phyloP scores from a whole-genome alignment of 2,113 vertebrate genomes.

The Sinocyclocheilus maitianheensis region DNA sequence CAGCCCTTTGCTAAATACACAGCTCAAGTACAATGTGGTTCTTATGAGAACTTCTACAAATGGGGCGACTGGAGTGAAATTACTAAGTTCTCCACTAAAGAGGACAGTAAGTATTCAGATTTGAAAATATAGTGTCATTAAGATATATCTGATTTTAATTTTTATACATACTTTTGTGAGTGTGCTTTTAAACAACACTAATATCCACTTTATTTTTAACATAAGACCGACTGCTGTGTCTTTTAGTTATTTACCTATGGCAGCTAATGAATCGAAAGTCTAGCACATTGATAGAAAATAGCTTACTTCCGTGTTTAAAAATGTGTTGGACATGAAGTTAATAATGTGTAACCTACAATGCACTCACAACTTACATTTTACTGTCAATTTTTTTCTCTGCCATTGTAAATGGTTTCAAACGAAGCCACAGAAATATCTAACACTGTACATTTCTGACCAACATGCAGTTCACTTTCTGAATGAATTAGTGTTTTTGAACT shows the following conservation, averaged over 20 bases:
- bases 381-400: neutral
- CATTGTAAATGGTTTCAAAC: neutral
- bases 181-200: neutral
- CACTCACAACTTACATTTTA: neutral
- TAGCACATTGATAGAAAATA: no score
- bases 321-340: neutral
- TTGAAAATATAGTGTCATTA: neutral
- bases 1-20: slow-evolving; percentile 31
- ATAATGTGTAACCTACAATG: neutral
- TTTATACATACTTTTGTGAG: neutral
- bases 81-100: slow-evolving; percentile 54
- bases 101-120: slow-evolving; percentile 63
- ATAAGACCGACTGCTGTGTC: neutral
- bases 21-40: slow-evolving; percentile 61
- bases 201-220: neutral
- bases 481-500: neutral
- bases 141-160: neutral
- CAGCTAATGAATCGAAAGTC: no score
- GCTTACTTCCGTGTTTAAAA: no score
- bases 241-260: no score
- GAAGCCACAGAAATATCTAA: neutral
- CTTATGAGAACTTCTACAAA: slow-evolving; percentile 62
- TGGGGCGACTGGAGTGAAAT: slow-evolving; percentile 68
- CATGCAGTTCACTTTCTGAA: neutral
- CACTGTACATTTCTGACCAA: neutral